Evolutionary conservation across 2,113 vertebrate genomes (phyloP).

Genomic region (Petaurus breviceps): DNA sequence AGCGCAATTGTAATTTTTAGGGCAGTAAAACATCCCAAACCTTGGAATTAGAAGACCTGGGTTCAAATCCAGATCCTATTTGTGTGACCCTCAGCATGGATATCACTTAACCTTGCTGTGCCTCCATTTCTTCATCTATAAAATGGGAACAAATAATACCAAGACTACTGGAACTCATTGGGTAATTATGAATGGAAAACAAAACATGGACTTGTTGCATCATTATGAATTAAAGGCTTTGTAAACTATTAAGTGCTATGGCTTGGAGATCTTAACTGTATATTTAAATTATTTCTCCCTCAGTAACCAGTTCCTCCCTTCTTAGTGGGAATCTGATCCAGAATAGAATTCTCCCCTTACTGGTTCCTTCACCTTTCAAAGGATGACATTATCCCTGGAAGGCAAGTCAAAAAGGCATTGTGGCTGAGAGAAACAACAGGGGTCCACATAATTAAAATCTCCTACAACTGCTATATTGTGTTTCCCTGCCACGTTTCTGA

Average conservation of each 20-base stretch:
- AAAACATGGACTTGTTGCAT: background rate
- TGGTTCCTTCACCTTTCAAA: background rate
- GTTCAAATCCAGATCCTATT: background rate
- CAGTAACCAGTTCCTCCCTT: background rate
- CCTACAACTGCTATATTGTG: background rate
- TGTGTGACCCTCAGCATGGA: background rate
- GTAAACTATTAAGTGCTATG: background rate
- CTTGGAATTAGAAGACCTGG: background rate
- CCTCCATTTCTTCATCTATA: background rate
- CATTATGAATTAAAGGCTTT: background rate
- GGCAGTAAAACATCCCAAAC: background rate
- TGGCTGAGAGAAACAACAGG: background rate
- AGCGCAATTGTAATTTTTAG: background rate
- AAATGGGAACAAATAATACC: background rate
- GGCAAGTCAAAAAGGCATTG: background rate
- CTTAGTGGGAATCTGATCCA: background rate
- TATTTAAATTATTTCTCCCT: background rate
- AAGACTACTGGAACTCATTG: background rate
- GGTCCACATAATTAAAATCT: background rate
- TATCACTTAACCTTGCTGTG: background rate
- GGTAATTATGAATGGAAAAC: background rate
- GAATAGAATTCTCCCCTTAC: background rate
- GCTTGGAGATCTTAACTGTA: background rate
- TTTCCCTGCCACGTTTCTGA: background rate
- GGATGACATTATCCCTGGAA: background rate